phyloP scores from a whole-genome alignment of 2,797 vertebrate genomes.

The Furcifer pardalis region DNA sequence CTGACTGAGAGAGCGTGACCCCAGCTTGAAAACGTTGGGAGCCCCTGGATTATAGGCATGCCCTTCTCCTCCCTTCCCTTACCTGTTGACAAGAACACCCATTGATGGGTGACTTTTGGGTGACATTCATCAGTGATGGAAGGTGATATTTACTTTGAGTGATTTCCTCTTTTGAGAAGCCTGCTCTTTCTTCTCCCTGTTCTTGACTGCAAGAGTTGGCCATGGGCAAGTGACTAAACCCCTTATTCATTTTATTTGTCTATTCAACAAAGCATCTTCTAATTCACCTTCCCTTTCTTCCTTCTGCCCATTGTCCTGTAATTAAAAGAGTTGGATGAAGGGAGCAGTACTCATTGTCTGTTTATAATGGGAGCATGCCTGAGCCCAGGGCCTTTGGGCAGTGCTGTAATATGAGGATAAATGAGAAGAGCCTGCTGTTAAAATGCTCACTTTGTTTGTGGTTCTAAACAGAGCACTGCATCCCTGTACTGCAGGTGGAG shows the following conservation, averaged over 20 bases:
- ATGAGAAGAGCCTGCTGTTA: not conserved
- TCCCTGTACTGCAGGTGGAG: slow-evolving; percentile 13
- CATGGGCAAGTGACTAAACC: not conserved
- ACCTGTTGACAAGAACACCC: too few species aligned
- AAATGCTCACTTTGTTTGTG: not conserved
- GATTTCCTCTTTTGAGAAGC: not conserved
- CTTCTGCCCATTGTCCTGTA: slow-evolving; percentile 6
- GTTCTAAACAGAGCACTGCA: slow-evolving; percentile 51
- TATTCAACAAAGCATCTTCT: not conserved
- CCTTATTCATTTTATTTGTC: not conserved
- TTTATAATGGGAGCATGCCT: slow-evolving; percentile 59
- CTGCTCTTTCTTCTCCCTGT: not conserved
- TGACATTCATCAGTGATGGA: too few species aligned
- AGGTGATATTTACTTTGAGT: too few species aligned
- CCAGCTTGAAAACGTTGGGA: too few species aligned
- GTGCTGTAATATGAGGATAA: slow-evolving; percentile 54
- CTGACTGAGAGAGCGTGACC: too few species aligned
- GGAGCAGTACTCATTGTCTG: slow-evolving; percentile 20
- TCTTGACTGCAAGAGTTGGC: not conserved
- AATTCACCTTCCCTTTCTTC: slow-evolving; percentile 35
- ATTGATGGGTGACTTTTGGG: too few species aligned
- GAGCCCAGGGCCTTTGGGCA: slow-evolving; percentile 63
- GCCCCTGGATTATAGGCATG: too few species aligned
- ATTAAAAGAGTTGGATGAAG: not conserved
- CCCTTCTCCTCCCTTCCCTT: too few species aligned